Percentiles rank a stretch among this genome's conserved stretches.
Conservation (phyloP, 2,797 vertebrate genomes). For the Limnodromus scolopaceus region DNA sequence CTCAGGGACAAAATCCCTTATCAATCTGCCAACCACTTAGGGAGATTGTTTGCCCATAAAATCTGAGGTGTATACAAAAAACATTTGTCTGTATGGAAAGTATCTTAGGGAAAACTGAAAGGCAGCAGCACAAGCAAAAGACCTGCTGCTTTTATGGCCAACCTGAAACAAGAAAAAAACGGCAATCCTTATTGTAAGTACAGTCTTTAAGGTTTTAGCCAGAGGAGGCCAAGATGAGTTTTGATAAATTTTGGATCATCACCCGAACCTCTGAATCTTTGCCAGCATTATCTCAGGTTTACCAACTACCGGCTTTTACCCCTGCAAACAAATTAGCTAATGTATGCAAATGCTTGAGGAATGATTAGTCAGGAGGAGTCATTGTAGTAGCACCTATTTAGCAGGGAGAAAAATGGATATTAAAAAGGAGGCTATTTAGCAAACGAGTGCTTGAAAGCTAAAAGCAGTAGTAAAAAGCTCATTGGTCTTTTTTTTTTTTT, state of each 20-base stretch:
- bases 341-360: neutral
- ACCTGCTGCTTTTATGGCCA: neutral
- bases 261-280: neutral
- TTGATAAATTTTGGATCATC: neutral
- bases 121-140: neutral
- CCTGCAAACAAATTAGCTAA: neutral
- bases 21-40: neutral
- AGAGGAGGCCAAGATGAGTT: neutral
- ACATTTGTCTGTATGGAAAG: neutral
- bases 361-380: neutral
- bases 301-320: neutral
- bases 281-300: neutral
- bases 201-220: neutral
- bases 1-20: neutral
- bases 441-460: constrained; percentile 44
- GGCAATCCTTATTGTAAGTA: neutral
- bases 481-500: neutral
- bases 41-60: neutral
- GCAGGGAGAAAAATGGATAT: neutral
- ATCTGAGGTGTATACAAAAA: neutral
- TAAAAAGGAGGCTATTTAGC: constrained; percentile 49
- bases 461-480: constrained; percentile 42
- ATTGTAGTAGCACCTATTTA: constrained; percentile 22
- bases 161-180: neutral
- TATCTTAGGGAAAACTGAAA: neutral